Base-by-base conservation (phyloP, 2,797 vertebrate species). In the Gymnopithys bicolor region DNA sequence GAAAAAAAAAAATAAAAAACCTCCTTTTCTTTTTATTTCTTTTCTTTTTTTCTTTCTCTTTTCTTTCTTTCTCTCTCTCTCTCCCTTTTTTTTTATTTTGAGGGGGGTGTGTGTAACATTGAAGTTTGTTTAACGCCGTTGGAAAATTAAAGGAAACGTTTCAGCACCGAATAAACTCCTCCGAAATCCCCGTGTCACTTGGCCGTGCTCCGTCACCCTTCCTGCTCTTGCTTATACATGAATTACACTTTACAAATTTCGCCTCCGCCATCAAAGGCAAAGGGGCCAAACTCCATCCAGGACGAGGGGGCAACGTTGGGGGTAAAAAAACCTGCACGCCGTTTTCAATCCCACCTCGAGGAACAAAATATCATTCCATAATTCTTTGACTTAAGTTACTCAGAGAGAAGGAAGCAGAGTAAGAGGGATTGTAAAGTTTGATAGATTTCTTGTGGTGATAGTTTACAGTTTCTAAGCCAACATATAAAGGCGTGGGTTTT, bases 381-480 rank as follows among this genome's bases (percentile, higher is more conserved):
- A 97, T 96, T 96, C 92, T 92, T 51, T 74, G 96, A 94, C 92
- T 97, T 96, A 94, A 94, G 91, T 96, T 97, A 87, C 93, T 93
- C 93, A 4, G 85, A 90, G 82, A 96, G 96, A 95, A 96, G 95
- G 95, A 97, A 96, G 93, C 94, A 7, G 90, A 78, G 96, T 95
- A 94, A 94, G 94, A 94, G 94, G 76, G 95, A 96, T 90, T 97
- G 97, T 97, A 97, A 97, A 96, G 90, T 96, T 96, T 96, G 95
- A 96, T 97, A 93, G 95, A 95, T 96, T 96, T 96, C 94, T 96
- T 93, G 93, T 88, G 96, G 87, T 92, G 94, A 93, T 94, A 96
- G 94, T 96, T 96, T 96, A 95, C 96, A 96, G 91, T 97, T 96
- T 95, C 96, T 94, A 94, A 93, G 93, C 95, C 95, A 96, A 97